Evolutionary conservation across 2,113 vertebrate genomes (phyloP).

Genomic region (Onychorhynchus coronatus): DNA sequence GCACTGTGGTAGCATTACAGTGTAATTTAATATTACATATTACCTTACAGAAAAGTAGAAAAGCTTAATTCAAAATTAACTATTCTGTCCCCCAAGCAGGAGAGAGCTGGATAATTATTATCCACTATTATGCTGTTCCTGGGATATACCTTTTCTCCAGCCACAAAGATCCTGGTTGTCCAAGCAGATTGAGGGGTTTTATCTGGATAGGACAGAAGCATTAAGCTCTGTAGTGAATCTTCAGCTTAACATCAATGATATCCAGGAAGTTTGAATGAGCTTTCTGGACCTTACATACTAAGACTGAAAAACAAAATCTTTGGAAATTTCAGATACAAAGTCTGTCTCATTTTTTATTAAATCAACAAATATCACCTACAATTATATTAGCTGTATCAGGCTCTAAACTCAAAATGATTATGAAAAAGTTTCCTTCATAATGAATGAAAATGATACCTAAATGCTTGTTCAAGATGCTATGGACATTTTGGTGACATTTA

Average conservation of each 20-base stretch:
- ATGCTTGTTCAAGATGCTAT: background rate
- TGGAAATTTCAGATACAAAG: background rate
- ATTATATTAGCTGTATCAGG: background rate
- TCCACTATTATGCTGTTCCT: background rate
- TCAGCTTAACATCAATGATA: fast-evolving
- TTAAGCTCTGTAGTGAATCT: background rate
- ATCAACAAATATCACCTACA: background rate
- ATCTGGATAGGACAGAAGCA: background rate
- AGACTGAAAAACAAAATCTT: background rate
- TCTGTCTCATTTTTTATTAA: background rate
- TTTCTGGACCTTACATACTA: background rate
- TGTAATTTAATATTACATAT: background rate
- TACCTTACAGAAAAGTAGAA: background rate
- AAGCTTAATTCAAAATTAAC: background rate
- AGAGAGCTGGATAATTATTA: background rate
- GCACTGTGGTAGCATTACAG: background rate
- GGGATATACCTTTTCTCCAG: background rate
- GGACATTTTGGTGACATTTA: background rate
- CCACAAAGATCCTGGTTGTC: background rate
- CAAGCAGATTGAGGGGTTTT: background rate
- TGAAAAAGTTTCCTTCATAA: background rate
- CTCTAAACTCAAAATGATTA: background rate
- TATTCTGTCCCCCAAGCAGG: background rate
- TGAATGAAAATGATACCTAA: background rate
- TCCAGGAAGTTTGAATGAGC: background rate